Evolutionary conservation across 2,797 vertebrate species (phyloP), one percentile per base, ranked within the genome.

Genomic region (Xenopus petersii): DNA sequence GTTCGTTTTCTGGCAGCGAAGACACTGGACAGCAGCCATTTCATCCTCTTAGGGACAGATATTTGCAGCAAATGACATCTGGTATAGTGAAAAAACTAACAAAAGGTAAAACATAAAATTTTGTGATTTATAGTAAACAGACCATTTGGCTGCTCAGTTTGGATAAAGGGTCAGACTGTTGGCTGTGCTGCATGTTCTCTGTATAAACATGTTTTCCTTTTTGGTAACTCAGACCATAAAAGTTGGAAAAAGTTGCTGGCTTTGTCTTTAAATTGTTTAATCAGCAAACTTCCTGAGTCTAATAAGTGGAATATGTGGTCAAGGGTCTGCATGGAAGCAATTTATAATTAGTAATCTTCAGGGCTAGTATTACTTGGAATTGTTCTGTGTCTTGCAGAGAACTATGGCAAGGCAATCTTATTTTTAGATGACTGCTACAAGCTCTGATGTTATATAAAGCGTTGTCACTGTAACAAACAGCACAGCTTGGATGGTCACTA

Each of bases 271-370:
- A 26, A 60, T 11, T 60, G 58, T 60, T 26, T 60, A 24, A 26
- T 60, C 58, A 60, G 13, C 58, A 26, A 58, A 26, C 58, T 60
- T 59, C n/a, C 56, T 62, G 60, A 12, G 8, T 58, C 4, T 59
- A 58, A 59, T 58, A 36, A 42, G 36, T 12, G 26, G 54, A 69
- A 42, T n/a, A 7, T 11, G 16, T n/a, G 66, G 13, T 26, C 24
- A 48, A 64, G 48, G 36, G 12, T 65, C 33, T 63, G 42, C 49
- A 56, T 65, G 62, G 62, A 47, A 56, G 21, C 51, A 58, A 26
- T 73, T 64, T 73, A 1, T 42, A 36, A 58, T 58, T 69, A 55
- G 49, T 49, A 42, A 59, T 12, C 24, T 33, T 63, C 60, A 51
- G 9, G 17, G 11, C 46, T 64, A 36, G 47, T 33, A 71, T 63